Conservation (phyloP, 2,113 vertebrate species). For the Onychorhynchus coronatus region DNA sequence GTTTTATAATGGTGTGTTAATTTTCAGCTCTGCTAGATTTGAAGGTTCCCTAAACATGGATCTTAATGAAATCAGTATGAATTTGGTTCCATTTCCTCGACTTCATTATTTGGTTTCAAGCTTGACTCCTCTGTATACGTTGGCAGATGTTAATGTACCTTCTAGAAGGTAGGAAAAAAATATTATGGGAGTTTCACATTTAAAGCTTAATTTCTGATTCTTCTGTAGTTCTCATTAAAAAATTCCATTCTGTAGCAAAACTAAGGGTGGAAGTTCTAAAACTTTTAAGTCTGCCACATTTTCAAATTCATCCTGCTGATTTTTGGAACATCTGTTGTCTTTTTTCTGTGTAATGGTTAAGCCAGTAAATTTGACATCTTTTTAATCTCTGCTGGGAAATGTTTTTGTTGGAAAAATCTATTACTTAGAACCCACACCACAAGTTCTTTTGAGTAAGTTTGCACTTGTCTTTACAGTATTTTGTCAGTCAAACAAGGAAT, state of each 20-base stretch:
- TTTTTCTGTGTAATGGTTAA: not conserved
- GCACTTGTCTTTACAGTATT: not conserved
- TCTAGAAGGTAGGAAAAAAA: slow-evolving; percentile 80
- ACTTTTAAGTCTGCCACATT: not conserved
- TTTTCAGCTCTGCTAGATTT: slow-evolving; percentile 89
- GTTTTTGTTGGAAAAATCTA: not conserved
- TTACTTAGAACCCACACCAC: not conserved
- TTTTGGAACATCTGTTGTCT: not conserved
- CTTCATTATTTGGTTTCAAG: slow-evolving; percentile 95
- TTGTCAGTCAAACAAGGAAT: not conserved
- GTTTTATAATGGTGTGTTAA: not conserved
- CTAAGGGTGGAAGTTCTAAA: not conserved
- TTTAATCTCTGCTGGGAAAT: not conserved
- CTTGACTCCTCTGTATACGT: slow-evolving; percentile 89
- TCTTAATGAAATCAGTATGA: slow-evolving; percentile 96
- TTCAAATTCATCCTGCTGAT: not conserved
- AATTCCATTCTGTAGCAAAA: not conserved
- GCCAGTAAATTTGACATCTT: not conserved
- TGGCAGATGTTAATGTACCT: slow-evolving; percentile 86
- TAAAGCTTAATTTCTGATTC: not conserved
- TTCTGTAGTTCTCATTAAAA: not conserved
- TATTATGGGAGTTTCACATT: not conserved
- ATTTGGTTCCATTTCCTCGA: slow-evolving; percentile 94
- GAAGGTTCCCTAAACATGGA: slow-evolving; percentile 98
- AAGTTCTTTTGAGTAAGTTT: not conserved